Percentiles rank a stretch among this genome's conserved stretches.
phyloP scores from a whole-genome alignment of 2,888 invertebrate genomes.

The Gymnoscelis rufifasciata region DNA sequence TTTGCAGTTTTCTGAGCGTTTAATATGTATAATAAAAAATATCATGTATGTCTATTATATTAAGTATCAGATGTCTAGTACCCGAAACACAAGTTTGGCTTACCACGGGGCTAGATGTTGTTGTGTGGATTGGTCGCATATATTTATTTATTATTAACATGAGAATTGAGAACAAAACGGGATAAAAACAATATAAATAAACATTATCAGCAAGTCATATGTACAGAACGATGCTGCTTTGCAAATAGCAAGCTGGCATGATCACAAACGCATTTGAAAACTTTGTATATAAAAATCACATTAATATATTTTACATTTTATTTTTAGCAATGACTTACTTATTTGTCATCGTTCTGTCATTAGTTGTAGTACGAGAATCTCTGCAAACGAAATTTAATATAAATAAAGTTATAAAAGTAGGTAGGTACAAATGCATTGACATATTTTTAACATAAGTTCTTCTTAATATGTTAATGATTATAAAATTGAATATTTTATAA shows the following conservation, averaged over 20 bases:
- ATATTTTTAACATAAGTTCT: slow-evolving; percentile 6
- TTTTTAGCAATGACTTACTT: slow-evolving; percentile 56
- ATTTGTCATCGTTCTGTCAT: slow-evolving; percentile 74
- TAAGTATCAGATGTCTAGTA: too few relatives aligned
- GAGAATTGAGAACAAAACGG: not conserved
- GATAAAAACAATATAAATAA: slow-evolving; percentile 1
- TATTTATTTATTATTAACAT: too few relatives aligned
- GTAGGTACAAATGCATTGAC: slow-evolving; percentile 11
- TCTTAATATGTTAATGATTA: not conserved
- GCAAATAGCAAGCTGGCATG: slow-evolving; percentile 25
- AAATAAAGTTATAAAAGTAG: slow-evolving; percentile 12
- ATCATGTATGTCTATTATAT: too few relatives aligned
- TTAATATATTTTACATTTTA: not conserved
- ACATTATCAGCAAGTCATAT: slow-evolving; percentile 25
- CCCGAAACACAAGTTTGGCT: too few relatives aligned
- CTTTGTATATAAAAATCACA: not conserved
- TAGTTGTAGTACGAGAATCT: slow-evolving; percentile 41
- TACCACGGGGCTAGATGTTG: too few relatives aligned
- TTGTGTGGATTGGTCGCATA: too few relatives aligned
- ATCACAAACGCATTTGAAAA: slow-evolving; percentile 1
- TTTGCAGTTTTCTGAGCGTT: too few relatives aligned
- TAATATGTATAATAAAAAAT: too few relatives aligned
- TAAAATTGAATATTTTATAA: too few relatives aligned
- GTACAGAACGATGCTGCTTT: slow-evolving; percentile 43
- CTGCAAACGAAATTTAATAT: slow-evolving; percentile 62